Evolutionary conservation across 2,113 vertebrate genomes (phyloP).

Genomic region (Pelodiscus sinensis): DNA sequence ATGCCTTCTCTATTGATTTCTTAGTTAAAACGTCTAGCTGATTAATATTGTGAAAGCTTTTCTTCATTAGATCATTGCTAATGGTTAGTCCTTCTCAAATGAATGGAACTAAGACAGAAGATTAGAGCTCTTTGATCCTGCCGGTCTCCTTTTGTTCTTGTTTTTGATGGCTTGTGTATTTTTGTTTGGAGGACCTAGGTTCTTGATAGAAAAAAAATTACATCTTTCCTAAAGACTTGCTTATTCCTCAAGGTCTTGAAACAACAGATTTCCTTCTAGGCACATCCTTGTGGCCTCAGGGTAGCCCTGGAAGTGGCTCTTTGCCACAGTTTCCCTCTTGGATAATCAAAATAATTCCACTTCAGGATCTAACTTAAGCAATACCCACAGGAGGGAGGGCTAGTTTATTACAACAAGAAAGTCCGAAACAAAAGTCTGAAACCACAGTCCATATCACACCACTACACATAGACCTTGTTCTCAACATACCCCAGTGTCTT

Average conservation of each 20-base stretch:
- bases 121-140: constrained; percentile 14
- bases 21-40: constrained; percentile 27
- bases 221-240: neutral
- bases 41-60: neutral
- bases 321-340: neutral
- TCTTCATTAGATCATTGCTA: constrained; percentile 38
- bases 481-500: neutral
- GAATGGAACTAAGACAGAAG: constrained; percentile 13
- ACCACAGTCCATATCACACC: neutral
- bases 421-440: neutral
- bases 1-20: constrained; percentile 42
- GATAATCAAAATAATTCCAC: neutral
- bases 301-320: neutral
- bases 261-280: neutral
- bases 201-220: neutral
- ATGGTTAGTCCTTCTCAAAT: constrained; percentile 39
- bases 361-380: neutral
- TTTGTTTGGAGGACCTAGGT: neutral
- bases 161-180: neutral
- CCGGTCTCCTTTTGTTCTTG: neutral
- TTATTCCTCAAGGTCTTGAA: neutral
- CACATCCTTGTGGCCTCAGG: neutral
- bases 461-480: neutral
- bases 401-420: neutral
- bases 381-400: neutral